These are phyloP conservation scores for Oscheius sp. DNA, from an alignment of 2,888 invertebrate genomes.

Conservation along the genomic window DNA sequence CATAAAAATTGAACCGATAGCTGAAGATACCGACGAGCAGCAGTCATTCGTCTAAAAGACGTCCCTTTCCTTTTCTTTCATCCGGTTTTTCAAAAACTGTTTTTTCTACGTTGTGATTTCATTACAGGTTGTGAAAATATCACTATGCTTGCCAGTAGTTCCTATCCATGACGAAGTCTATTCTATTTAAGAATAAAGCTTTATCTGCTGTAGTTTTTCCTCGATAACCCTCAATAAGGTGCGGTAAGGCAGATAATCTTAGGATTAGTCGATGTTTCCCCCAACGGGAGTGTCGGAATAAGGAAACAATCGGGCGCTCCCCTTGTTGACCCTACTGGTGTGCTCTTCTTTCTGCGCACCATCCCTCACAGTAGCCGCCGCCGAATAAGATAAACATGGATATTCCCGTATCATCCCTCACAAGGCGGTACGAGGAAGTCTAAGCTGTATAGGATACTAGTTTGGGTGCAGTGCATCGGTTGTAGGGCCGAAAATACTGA, in stretches of 20 bases:
- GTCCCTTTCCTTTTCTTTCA: background rate
- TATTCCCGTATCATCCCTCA: constrained; percentile 36
- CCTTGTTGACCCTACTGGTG: constrained; percentile 35
- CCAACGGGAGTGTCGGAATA: constrained; percentile 31
- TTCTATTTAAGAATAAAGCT: constrained; percentile 12
- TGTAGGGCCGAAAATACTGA: no score
- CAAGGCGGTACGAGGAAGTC: constrained; percentile 24
- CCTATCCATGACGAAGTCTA: background rate
- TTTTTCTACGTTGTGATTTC: constrained; percentile 15
- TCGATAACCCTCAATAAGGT: constrained; percentile 2
- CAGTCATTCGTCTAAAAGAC: background rate
- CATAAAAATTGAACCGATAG: constrained; percentile 5
- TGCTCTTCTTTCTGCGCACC: constrained; percentile 36
- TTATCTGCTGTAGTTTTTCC: background rate
- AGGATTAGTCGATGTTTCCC: constrained; percentile 34
- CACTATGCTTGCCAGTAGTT: constrained; percentile 12
- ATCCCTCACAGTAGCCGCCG: constrained; percentile 35
- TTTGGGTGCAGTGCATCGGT: background rate
- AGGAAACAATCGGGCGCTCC: constrained; percentile 37
- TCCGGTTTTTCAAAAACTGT: background rate
- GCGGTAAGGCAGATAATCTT: constrained; percentile 35
- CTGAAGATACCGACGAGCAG: constrained; percentile 19
- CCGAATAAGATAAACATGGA: constrained; percentile 37
- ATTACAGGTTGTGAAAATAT: constrained; percentile 27
- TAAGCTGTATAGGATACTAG: background rate